Base-by-base conservation (phyloP, 37 sponge, comb jelly and placozoan species). In the Lycopodina hypogea region DNA sequence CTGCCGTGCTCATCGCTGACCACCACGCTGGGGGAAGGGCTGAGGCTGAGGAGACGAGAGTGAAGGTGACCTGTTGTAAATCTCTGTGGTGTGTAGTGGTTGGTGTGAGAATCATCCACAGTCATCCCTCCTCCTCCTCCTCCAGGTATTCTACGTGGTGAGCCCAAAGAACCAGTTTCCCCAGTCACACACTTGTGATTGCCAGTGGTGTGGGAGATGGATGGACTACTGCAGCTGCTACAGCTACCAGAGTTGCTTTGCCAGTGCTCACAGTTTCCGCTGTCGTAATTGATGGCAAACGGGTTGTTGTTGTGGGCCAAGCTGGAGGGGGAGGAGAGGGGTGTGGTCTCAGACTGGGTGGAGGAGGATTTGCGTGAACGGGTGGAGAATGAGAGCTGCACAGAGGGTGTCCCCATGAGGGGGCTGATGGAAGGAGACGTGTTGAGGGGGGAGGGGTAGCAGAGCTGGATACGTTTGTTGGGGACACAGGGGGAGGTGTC, bases 281-380 rank as follows among this genome's bases (percentile, higher is more conserved):
- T 81, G 62, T 81, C 81, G 51, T 81, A 81, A 33, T 81, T 81
- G 32, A 71, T n/a, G n/a, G 81, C 81, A 71, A 81, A 81, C 18
- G 81, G 81, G 51, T 81, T 81, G 40, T 35, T 33, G 40, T 69
- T 21, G 41, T 56, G 68, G 57, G 33, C 23, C 69, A 79, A 70
- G 28, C 81, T 81, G 62, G 81, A 81, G 35, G 81, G 81, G 19
- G 81, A 81, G 50, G 81, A 81, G 71, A 81, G 81, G 34, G 81
- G 81, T 34, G 81, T 81, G 23, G 81, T 71, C 51, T 81, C 81
- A n/a, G 71, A 72, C 9, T 60, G 71, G 40, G 58, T 81, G 45
- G 81, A 72, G 36, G 80, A 79, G 38, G 69, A 69, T 67, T 69
- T 79, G 37, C 70, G 57, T 21, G 80, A 69, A 1, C 12, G 28